Conservation (phyloP, 1,140 invertebrate species). For the Leptoteleia sp. region DNA sequence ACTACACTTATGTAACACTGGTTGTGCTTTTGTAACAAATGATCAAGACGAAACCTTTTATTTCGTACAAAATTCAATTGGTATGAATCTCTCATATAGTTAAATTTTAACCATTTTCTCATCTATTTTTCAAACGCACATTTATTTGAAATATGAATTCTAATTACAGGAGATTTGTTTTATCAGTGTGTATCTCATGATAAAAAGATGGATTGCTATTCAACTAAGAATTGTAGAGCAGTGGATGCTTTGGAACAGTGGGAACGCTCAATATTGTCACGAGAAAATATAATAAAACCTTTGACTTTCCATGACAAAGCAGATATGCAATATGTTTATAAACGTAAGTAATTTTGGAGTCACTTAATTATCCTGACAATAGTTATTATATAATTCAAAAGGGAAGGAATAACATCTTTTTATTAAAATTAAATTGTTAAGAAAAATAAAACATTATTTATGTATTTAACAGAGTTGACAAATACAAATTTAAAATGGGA, state of each 20-base stretch:
- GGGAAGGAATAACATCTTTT: too few species aligned
- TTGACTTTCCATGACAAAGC: slow-evolving; percentile 66
- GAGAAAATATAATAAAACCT: slow-evolving; percentile 63
- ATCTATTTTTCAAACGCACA: too few species aligned
- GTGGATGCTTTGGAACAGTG: slow-evolving; percentile 71
- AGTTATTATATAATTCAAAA: too few species aligned
- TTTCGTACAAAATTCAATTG: slow-evolving; percentile 76
- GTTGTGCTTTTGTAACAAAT: slow-evolving; percentile 66
- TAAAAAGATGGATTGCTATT: slow-evolving; percentile 63
- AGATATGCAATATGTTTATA: slow-evolving; percentile 67
- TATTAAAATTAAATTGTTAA: too few species aligned
- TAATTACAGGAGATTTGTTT: slow-evolving; percentile 75
- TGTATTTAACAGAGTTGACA: slow-evolving; percentile 63
- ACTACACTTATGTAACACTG: slow-evolving; percentile 71
- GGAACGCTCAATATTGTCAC: slow-evolving; percentile 66
- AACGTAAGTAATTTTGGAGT: too few species aligned
- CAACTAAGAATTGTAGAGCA: slow-evolving; percentile 68
- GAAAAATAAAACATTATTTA: too few species aligned
- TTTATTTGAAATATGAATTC: too few species aligned
- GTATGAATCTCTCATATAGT: too few species aligned
- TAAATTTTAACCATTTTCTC: too few species aligned
- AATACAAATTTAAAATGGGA: slow-evolving; percentile 67
- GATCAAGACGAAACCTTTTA: slow-evolving; percentile 62
- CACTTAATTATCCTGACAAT: too few species aligned
- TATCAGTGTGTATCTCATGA: slow-evolving; percentile 76